Evolutionary conservation across 2,113 vertebrate species (phyloP), one percentile per base, ranked within the genome.

Genomic region (Vulpes ferrilata): DNA sequence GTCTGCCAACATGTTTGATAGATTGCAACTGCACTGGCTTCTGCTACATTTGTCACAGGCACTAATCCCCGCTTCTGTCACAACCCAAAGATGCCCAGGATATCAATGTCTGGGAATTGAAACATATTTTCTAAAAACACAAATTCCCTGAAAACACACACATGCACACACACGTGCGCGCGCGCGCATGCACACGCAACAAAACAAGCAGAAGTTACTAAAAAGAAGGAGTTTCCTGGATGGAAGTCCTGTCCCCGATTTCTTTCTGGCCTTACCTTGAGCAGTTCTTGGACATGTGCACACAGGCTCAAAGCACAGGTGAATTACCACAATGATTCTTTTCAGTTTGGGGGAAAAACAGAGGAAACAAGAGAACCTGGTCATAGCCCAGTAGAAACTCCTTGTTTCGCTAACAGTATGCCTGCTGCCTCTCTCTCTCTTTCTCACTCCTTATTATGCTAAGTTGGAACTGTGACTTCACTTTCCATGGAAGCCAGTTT

Each of bases 381-480:
- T 98, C 95, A 96, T 16, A 96, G 96, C 64, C 97, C 89, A n/a
- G 15, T 0, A 98, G 93, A 98, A 91, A 98, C 67, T 97, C 93
- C 92, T 97, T 87, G 25, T 94, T 98, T 96, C 96, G 88, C 80
- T 97, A 81, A 96, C 3, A 12, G 95, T 55, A 25, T 69, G 84
- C 38, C 76, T 92, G 96, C 23, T 82, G 86, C 10, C 65, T 78
- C 15, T 35, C 60, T 76, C 48, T n/a, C 38, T 93, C 65, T 78
- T 12, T 35, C 55, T 76, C 48, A 32, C 38, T 93, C 97, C 98
- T 98, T 97, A 98, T 98, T 98, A 97, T 82, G 86, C 87, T 95
- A 98, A 97, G 93, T 97, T 90, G 96, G 93, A 98, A 95, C 90
- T 95, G 97, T 98, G 93, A 98, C 90, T 99, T 98, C 98, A 98